A percentile compares a stretch with the other conserved stretches of the same genome.
Evolutionary conservation across 30 jellyfish, hydroid and myxozoan genomes (phyloP).

Genomic region (Turritopsis dohrnii): DNA sequence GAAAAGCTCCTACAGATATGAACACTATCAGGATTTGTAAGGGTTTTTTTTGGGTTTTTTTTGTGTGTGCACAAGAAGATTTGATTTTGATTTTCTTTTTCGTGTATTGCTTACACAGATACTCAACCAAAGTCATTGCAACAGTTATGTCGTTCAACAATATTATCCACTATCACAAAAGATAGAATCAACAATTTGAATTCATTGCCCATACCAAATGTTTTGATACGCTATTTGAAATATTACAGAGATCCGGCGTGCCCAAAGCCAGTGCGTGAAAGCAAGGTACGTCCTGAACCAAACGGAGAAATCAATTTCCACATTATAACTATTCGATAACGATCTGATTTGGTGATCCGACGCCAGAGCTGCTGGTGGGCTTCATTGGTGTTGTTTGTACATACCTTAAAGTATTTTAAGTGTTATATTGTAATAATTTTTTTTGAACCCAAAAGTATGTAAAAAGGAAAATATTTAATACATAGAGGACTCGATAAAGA

Average conservation of each 20-base stretch:
- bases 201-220: conserved; percentile 1
- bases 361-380: no score
- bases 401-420: no score
- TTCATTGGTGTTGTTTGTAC: no score
- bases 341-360: no score
- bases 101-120: neutral
- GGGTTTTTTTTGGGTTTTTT: neutral
- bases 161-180: neutral
- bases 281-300: conserved; percentile 8
- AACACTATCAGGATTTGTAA: conserved; percentile 18
- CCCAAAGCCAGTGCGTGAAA: conserved; percentile 3
- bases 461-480: no score
- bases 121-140: conserved; percentile 16
- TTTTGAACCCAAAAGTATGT: no score
- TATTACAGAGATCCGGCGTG: neutral
- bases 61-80: neutral
- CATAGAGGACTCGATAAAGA: no score
- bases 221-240: conserved; percentile 1
- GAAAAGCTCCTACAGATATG: neutral
- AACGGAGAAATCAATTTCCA: neutral
- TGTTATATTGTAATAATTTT: no score
- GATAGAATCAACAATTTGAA: conserved; percentile 1
- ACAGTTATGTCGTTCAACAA: neutral
- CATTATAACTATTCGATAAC: neutral
- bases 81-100: no score